A percentile compares a stretch with the other conserved stretches of the same genome.
phyloP scores from a whole-genome alignment of 2,113 vertebrate genomes.

The Brachypteracias leptosomus region DNA sequence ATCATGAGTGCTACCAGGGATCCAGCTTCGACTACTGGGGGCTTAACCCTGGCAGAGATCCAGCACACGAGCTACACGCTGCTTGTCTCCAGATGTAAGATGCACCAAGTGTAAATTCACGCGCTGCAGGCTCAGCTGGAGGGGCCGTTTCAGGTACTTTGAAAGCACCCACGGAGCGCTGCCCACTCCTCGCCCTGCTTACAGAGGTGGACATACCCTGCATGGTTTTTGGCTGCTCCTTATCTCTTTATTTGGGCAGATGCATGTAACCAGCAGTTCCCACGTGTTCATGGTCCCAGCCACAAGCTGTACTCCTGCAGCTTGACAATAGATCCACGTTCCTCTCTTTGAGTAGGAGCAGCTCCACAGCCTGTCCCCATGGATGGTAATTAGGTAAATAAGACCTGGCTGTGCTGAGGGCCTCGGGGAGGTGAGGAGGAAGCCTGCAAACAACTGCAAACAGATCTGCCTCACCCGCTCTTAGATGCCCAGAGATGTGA shows the following conservation, averaged over 20 bases:
- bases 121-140: background rate
- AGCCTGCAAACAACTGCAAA: accelerated
- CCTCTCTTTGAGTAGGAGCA: accelerated
- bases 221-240: accelerated
- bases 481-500: background rate
- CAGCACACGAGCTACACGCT: constrained; percentile 23
- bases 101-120: background rate
- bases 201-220: background rate
- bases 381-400: too few species aligned
- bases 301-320: background rate
- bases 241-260: background rate
- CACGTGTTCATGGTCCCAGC: accelerated
- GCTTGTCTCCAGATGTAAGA: constrained; percentile 53
- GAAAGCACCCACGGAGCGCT: background rate
- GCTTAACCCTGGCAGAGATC: constrained; percentile 36
- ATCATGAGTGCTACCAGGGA: constrained; percentile 62
- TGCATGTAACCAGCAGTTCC: background rate
- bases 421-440: accelerated
- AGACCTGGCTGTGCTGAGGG: accelerated
- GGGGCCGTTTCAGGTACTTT: background rate
- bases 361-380: background rate
- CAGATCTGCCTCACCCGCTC: background rate
- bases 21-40: constrained; percentile 37
- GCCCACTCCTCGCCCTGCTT: background rate
- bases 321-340: accelerated